Base-by-base conservation (phyloP, 2,888 invertebrate species). In the Aphrophora alni region DNA sequence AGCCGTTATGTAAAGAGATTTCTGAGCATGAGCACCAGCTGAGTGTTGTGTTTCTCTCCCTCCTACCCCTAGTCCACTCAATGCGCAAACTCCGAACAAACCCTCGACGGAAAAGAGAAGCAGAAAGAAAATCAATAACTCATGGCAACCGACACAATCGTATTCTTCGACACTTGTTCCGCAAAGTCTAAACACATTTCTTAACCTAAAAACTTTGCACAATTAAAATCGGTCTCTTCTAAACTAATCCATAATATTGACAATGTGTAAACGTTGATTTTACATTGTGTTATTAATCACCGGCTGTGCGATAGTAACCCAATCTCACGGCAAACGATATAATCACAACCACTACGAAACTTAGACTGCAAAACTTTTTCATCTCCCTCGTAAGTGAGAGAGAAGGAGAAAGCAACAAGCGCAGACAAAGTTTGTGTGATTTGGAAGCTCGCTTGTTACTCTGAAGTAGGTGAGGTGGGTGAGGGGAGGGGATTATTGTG, bases 61-160 rank as follows among this genome's bases (percentile, higher is more conserved):
- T 26, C 17, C 27, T 21, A 44, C 38, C 26, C 71, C 26, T 33
- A 25, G 51, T 27, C 28, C n/a, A 10, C 44, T 14, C 27, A 25
- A 0, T 21, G 77, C 71, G 77, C 78, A 51, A 21, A 74, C 78
- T 72, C 73, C 38, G 0, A 27, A 59, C 73, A 28, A 25, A 51
- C 73, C 28, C 78, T 72, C 78, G 72, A n/a, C 44, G 70, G 59
- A 69, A 69, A 74, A 74, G 38, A 68, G 74, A 74, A 69, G 44
- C 38, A 75, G 75, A 44, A 28, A 28, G 74, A 25, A 78, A 79
- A 79, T 79, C 78, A 79, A 79, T 79, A 79, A 74, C 78, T 68
- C 59, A 51, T 73, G 78, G 72, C 59, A 75, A 27, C 26, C 38
- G 25, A 44, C 69, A 73, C 72, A 44, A 59, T 78, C 27, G 72